Evolutionary conservation across 2,113 vertebrate genomes (phyloP), one percentile per base, ranked within the genome.

Genomic region (Burhinus bistriatus): DNA sequence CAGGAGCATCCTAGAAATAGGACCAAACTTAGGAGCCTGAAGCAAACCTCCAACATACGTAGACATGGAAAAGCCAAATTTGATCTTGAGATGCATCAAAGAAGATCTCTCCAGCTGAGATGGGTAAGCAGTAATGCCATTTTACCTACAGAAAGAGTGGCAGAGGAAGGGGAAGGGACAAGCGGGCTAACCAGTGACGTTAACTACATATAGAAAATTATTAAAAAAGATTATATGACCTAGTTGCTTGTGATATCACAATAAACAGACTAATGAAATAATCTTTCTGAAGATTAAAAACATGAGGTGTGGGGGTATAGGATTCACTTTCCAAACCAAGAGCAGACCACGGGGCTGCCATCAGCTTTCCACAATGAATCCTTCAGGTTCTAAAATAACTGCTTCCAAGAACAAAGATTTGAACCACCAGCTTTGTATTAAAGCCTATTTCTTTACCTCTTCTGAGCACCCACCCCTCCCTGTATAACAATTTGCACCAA

Each of bases 401-500:
- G 42, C 59, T 87, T 93, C 83, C 44, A 86, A 83, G 69, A 85
- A 89, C 55, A 93, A 73, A 81, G 51, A 61, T 70, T n/a, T 92
- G 55, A 94, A 81, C 58, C 22, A 62, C 21, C 17, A 57, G 75
- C n/a, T 90, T 85, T 95, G 54, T 52, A 93, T 68, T 66, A 91
- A 87, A 95, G 62, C 9, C 45, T 36, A 80, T 86, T 94, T 73
- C 51, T 77, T 83, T 79, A 91, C 64, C 9, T 25, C 49, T 87
- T 80, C 3, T 15, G 54, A 88, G 62, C 82, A 57, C 32, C 47
- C 68, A 90, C 26, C 71, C 26, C 51, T 86, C 75, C 64, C 75
- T 73, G 87, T 84, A 83, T 90, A 90, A 89, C 38, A 68, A 94
- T 94, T 94, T 81, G 78, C 51, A 86, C 84, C 84, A 88, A 80